Conservation (phyloP, 2,888 invertebrate species). For the Drosophila gaucha region DNA sequence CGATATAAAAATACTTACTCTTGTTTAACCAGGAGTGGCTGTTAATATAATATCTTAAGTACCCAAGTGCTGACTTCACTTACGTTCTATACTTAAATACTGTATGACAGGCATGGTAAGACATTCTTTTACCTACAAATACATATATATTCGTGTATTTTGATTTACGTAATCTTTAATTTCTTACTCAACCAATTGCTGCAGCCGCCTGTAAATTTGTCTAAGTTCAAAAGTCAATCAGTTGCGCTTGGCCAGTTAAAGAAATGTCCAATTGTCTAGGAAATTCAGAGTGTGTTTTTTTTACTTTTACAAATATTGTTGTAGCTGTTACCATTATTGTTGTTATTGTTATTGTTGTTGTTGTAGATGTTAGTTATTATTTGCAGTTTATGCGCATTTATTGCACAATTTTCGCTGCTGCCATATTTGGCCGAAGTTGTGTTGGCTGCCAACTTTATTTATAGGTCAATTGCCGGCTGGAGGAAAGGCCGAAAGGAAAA, state of each 20-base stretch:
- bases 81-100: too few species aligned
- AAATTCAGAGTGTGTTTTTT: slow-evolving; percentile 50
- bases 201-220: slow-evolving; percentile 23
- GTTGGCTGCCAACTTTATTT: slow-evolving; percentile 75
- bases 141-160: not conserved
- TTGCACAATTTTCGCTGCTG: slow-evolving; percentile 72
- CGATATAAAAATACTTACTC: too few species aligned
- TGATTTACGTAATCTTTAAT: slow-evolving; percentile 8
- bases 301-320: slow-evolving; percentile 8
- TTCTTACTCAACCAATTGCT: slow-evolving; percentile 12
- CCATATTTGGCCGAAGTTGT: slow-evolving; percentile 60
- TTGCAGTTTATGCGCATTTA: slow-evolving; percentile 57
- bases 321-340: not conserved
- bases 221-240: slow-evolving; percentile 63
- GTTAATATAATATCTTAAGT: too few species aligned
- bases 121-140: too few species aligned
- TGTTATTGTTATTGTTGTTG: slow-evolving; percentile 6
- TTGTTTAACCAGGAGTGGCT: too few species aligned
- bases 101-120: too few species aligned
- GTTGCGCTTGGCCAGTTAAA: slow-evolving; percentile 37
- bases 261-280: slow-evolving; percentile 57
- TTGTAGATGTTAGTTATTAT: slow-evolving; percentile 45
- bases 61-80: too few species aligned
- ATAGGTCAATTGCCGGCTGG: slow-evolving; percentile 59
- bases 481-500: slow-evolving; percentile 50